Percentiles rank a stretch among this genome's conserved stretches.
Conservation (phyloP, 1,140 invertebrate genomes). For the Drosophila simulans region DNA sequence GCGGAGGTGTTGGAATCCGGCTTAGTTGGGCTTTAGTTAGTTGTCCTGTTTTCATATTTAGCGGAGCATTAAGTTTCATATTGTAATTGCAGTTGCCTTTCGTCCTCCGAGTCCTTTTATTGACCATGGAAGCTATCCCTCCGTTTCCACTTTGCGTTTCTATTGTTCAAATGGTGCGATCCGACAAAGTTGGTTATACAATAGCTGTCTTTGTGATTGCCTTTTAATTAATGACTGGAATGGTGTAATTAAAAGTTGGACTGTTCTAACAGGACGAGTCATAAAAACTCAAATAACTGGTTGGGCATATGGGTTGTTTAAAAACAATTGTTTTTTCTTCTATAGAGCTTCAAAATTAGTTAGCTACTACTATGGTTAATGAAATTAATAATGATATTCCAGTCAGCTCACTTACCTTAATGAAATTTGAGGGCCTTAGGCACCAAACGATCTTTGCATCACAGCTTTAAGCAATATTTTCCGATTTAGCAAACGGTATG, state of each 20-base stretch:
- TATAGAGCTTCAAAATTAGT: too few species aligned
- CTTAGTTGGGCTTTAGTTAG: slow-evolving; percentile 34
- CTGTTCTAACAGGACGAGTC: not conserved
- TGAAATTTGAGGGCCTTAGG: too few species aligned
- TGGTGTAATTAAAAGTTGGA: slow-evolving; percentile 2
- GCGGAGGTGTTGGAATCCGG: slow-evolving; percentile 11
- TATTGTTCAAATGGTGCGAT: slow-evolving; percentile 27
- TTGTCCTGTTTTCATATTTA: slow-evolving; percentile 28
- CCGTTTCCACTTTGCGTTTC: slow-evolving; percentile 12
- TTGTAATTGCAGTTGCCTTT: slow-evolving; percentile 28
- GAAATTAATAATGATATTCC: too few species aligned
- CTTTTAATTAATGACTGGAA: slow-evolving; percentile 39
- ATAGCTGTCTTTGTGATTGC: slow-evolving; percentile 24
- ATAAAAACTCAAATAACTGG: slow-evolving; percentile 9
- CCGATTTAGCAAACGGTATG: not conserved
- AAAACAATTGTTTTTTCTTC: too few species aligned
- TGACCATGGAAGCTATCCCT: slow-evolving; percentile 11
- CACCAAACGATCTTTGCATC: not conserved
- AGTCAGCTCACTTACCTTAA: not conserved
- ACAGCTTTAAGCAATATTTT: slow-evolving; percentile 4
- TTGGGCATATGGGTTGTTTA: too few species aligned
- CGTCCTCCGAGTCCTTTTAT: slow-evolving; percentile 9
- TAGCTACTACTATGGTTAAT: too few species aligned
- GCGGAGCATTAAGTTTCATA: slow-evolving; percentile 27
- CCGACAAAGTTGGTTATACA: slow-evolving; percentile 5